A percentile compares a stretch with the other conserved stretches of the same genome.
Evolutionary conservation across 2,113 vertebrate species (phyloP).

Genomic region (Cyanoramphus novaezelandiae): DNA sequence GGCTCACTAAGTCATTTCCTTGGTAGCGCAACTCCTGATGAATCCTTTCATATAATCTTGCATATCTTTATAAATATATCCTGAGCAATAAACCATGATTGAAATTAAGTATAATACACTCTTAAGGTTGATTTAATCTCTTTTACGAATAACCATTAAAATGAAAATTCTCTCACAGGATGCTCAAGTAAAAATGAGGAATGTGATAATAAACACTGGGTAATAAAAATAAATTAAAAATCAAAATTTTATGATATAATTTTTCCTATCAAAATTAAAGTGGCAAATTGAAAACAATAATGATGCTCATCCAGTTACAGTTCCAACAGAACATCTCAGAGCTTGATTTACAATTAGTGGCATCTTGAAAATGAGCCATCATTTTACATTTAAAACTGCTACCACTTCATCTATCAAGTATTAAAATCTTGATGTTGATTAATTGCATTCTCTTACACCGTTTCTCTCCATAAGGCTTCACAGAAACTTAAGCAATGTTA

Average conservation of each 20-base stretch:
- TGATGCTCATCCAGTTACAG: conserved; percentile 32
- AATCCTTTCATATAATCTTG: not conserved
- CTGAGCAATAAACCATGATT: conserved; percentile 26
- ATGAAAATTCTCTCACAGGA: conserved; percentile 23
- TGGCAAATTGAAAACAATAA: conserved; percentile 60
- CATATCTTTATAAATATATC: conserved; percentile 2
- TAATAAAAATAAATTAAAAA: conserved; percentile 67
- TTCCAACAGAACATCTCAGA: conserved; percentile 32
- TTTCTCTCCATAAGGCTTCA: not conserved
- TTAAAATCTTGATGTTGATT: conserved; percentile 57
- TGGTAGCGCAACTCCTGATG: conserved; percentile 3
- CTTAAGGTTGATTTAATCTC: conserved; percentile 48
- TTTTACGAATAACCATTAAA: conserved; percentile 39
- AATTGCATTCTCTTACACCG: not conserved
- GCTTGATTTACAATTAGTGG: conserved; percentile 65
- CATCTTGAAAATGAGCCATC: conserved; percentile 54
- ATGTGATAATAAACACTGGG: conserved; percentile 29
- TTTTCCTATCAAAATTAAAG: conserved; percentile 53
- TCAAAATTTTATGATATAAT: conserved; percentile 29
- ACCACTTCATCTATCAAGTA: conserved; percentile 51
- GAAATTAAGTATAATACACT: conserved; percentile 55
- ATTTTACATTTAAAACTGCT: conserved; percentile 48
- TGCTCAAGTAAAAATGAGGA: conserved; percentile 31
- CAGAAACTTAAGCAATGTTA: not conserved
- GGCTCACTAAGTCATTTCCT: conserved; percentile 3